Base-by-base conservation (phyloP, 2,797 vertebrate species). In the Rhinatrema bivittatum region DNA sequence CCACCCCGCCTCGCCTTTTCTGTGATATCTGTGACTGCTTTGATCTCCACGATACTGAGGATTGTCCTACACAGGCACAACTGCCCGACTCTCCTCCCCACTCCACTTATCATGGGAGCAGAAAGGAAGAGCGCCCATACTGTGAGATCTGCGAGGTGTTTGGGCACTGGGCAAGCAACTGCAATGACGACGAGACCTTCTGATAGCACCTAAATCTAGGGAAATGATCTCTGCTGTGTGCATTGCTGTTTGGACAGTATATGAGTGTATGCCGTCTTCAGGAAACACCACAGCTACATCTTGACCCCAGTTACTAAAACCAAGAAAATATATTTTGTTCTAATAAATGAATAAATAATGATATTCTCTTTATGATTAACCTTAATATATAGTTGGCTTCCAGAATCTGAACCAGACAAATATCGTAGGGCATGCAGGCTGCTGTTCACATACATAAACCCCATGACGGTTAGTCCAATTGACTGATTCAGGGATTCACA, bases 21-120 rank as follows among this genome's bases (percentile, higher is more conserved):
- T 97, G 95, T n/a, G 94, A 97, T 60, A 97, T 97, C 66, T 98
- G 95, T 29, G 95, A 96, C 81, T 90, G 90, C 78, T 97, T 98
- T 3, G 94, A 97, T 48, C 89, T 88, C 29, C 95, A 98, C 0
- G 93, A 98, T 78, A 97, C 93, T 0, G 95, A 97, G 64, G 94
- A 98, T 68, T 98, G 95, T 32, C 95, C 94, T 4, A 97, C 92
- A 1, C 94, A 98, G 81, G 80, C 86, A 1, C 95, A 97, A 81
- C 81, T 87, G 29, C 79, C 86, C 0, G 92, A 94, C 60, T 86
- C 92, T 0, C 87, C 90, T 0, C 91, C 90, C 0, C 95, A 98
- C 70, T 89, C 89, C 0, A 70, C 89, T 0, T 84, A 94, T 34
- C 93, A 86, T 0, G 93, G 95, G 39, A 89, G 82, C 56, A 77